These are phyloP conservation scores for Excalfactoria chinensis DNA, from an alignment of 2,113 vertebrate species.

Conservation along the genomic window DNA sequence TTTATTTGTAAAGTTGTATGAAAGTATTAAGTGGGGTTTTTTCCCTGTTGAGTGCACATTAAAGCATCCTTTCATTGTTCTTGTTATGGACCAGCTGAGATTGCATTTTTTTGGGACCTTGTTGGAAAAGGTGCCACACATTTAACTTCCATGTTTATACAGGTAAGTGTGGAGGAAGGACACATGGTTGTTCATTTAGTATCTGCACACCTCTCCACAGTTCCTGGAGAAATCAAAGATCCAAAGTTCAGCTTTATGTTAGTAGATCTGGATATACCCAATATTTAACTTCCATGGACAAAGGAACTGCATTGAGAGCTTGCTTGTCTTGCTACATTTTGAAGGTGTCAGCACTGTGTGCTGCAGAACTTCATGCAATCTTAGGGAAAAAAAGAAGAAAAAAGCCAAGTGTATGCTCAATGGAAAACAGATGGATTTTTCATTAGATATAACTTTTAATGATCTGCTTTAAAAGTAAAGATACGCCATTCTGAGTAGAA, in stretches of 20 bases:
- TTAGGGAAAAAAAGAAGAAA: background rate
- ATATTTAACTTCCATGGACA: background rate
- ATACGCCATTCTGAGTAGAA: constrained; percentile 20
- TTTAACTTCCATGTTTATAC: background rate
- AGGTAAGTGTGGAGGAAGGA: background rate
- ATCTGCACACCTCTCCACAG: background rate
- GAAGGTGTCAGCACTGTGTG: constrained; percentile 25
- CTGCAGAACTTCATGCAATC: constrained; percentile 26
- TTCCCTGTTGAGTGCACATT: background rate
- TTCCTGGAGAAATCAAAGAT: constrained; percentile 18
- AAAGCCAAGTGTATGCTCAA: background rate
- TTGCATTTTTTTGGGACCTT: background rate
- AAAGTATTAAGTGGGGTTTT: background rate
- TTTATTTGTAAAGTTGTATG: background rate
- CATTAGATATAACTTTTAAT: constrained; percentile 53
- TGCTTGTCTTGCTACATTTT: background rate
- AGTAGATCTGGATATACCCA: background rate
- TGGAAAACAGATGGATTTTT: constrained; percentile 62
- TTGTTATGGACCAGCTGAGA: background rate
- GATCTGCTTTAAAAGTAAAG: constrained; percentile 53
- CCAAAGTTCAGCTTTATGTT: background rate
- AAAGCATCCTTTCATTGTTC: background rate
- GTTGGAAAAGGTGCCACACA: background rate
- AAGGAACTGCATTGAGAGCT: background rate
- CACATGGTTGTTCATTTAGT: background rate